phyloP scores from a whole-genome alignment of 2,113 vertebrate species.

The Chlamydotis undulata region DNA sequence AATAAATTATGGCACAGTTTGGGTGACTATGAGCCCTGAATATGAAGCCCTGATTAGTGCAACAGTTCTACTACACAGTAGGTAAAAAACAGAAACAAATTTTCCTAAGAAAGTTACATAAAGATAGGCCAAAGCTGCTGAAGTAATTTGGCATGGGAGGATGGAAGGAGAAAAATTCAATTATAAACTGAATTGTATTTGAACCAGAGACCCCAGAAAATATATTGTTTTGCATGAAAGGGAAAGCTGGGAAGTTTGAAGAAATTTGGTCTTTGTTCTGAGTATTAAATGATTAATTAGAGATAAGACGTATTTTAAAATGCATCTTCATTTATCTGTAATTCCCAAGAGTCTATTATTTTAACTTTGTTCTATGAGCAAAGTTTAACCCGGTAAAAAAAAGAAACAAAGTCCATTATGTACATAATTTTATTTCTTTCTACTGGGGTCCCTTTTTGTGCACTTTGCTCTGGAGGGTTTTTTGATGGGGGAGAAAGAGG shows the following conservation, averaged over 20 bases:
- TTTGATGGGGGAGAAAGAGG: neutral
- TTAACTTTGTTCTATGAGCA: neutral
- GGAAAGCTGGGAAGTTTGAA: neutral
- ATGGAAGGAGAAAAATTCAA: neutral
- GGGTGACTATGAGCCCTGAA: neutral
- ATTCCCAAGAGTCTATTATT: neutral
- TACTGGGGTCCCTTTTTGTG: neutral
- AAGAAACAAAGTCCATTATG: neutral
- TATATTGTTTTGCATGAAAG: neutral
- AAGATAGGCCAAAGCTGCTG: neutral
- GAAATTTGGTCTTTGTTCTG: constrained; percentile 10
- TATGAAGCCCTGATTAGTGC: neutral
- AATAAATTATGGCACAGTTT: neutral
- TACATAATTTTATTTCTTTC: neutral
- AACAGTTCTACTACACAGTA: neutral
- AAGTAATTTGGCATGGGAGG: neutral
- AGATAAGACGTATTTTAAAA: neutral
- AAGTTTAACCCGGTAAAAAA: neutral
- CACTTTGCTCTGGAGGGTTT: neutral
- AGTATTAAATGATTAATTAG: constrained; percentile 27
- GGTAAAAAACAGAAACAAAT: neutral
- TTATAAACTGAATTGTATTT: neutral
- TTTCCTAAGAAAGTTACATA: neutral
- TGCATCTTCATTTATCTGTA: neutral
- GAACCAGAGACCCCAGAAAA: neutral